Conservation (phyloP, 2,888 invertebrate species). For the Autographa gamma region DNA sequence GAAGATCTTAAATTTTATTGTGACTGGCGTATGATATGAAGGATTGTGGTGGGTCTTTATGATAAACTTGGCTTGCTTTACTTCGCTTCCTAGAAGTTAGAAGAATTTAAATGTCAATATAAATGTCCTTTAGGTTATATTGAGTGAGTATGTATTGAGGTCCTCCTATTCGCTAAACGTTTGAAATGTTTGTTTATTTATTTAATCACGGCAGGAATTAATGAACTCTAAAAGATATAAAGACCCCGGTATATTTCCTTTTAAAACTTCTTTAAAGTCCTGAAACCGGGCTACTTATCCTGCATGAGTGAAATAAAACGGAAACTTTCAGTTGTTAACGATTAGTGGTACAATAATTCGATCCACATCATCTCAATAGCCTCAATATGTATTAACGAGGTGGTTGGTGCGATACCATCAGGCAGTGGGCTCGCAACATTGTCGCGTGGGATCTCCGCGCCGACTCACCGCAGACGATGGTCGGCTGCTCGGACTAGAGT, state of each 20-base stretch:
- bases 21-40: constrained; percentile 43
- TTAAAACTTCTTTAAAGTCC: no score
- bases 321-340: not conserved
- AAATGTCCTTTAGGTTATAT: no score
- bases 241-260: no score
- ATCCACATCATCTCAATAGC: not conserved
- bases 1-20: constrained; percentile 61
- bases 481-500: constrained; percentile 53
- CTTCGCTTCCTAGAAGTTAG: constrained; percentile 44
- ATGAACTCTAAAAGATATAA: no score
- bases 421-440: constrained; percentile 52
- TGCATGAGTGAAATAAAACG: not conserved
- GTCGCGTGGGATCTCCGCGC: constrained; percentile 55
- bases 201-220: no score
- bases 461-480: constrained; percentile 46
- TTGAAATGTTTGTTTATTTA: no score
- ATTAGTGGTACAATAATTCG: not conserved
- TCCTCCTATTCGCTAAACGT: no score
- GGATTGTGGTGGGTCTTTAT: constrained; percentile 50
- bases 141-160: no score
- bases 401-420: constrained; percentile 47
- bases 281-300: no score
- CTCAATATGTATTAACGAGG: constrained; percentile 28
- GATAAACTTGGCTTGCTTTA: constrained; percentile 48
- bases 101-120: no score